Evolutionary conservation across 2,888 invertebrate species (phyloP).

Genomic region (Thalpophila matura): DNA sequence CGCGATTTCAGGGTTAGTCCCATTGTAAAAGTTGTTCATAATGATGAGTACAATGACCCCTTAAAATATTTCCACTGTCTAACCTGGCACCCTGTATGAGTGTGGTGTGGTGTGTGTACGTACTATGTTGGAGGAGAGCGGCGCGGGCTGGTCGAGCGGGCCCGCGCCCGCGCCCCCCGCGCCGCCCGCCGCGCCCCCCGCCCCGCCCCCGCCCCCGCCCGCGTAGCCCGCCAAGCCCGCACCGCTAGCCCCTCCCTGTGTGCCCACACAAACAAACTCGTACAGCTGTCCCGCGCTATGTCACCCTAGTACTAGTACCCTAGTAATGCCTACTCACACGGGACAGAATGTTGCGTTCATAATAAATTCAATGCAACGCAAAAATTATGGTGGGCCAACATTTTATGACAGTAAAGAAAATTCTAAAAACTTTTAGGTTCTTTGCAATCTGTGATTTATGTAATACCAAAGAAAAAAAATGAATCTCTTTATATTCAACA

Average conservation of each 20-base stretch:
- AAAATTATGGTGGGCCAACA: background rate
- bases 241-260: slow-evolving; percentile 45
- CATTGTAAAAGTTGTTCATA: no score
- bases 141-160: slow-evolving; percentile 52
- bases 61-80: no score
- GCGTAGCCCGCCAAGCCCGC: slow-evolving; percentile 51
- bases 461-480: no score
- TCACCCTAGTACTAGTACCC: background rate
- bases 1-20: no score
- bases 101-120: slow-evolving; percentile 65
- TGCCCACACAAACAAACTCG: background rate
- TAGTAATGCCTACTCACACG: background rate
- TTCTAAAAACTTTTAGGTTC: background rate
- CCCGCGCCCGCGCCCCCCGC: slow-evolving; percentile 39
- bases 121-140: slow-evolving; percentile 72
- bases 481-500: no score
- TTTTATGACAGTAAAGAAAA: background rate
- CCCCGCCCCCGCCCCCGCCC: slow-evolving; percentile 35
- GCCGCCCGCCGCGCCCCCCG: slow-evolving; percentile 14
- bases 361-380: background rate
- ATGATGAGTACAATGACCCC: no score
- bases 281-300: background rate
- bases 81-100: no score
- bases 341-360: background rate
- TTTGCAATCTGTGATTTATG: no score